Conservation (phyloP, 2,797 vertebrate genomes). For the Tadarida brasiliensis region DNA sequence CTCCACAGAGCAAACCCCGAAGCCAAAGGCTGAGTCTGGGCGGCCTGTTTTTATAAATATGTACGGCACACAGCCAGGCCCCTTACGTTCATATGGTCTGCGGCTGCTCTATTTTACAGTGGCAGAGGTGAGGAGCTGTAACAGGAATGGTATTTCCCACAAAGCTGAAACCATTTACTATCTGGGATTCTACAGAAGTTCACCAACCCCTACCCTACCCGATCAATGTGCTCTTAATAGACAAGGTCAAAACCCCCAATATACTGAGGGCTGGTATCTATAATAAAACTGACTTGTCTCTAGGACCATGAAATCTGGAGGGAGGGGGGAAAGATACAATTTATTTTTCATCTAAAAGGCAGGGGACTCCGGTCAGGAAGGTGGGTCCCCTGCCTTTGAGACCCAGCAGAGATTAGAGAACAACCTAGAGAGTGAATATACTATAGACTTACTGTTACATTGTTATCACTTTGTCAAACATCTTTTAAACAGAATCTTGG, state of each 20-base stretch:
- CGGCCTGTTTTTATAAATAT: not conserved
- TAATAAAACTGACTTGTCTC: not conserved
- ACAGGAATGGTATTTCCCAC: not conserved
- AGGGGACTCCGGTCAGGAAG: no score
- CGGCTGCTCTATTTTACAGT: not conserved
- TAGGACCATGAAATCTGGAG: not conserved
- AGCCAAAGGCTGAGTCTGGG: not conserved
- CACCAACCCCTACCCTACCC: not conserved
- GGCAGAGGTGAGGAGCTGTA: not conserved
- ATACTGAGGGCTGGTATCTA: not conserved
- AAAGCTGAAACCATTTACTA: not conserved
- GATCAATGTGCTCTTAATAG: not conserved
- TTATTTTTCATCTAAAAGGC: slow-evolving; percentile 25
- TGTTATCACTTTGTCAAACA: not conserved
- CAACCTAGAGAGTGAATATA: not conserved
- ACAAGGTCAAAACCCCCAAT: not conserved
- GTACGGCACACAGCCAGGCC: not conserved
- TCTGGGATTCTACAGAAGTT: not conserved
- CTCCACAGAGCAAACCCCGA: not conserved
- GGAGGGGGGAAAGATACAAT: not conserved
- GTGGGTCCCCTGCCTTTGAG: not conserved
- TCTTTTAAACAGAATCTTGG: not conserved
- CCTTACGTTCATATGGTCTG: not conserved
- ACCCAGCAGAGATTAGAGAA: not conserved
- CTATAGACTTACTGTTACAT: not conserved